Evolutionary conservation across 2,888 invertebrate species (phyloP).

Genomic region (Calephelis perditalis): DNA sequence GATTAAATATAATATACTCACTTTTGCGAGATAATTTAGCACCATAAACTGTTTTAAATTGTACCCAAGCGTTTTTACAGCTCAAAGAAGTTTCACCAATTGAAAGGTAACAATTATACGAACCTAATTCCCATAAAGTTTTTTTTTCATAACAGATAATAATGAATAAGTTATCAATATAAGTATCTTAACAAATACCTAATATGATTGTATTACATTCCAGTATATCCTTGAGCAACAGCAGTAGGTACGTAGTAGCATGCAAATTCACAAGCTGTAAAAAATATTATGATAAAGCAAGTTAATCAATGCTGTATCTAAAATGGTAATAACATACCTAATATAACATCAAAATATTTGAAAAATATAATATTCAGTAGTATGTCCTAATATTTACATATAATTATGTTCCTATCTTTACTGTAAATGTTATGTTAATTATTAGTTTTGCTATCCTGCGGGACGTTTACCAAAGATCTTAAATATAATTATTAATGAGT

Average conservation of each 20-base stretch:
- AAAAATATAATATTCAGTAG: no score
- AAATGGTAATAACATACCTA: no score
- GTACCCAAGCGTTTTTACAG: slow-evolving; percentile 4
- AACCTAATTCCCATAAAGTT: background rate
- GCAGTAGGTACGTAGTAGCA: background rate
- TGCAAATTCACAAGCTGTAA: slow-evolving; percentile 6
- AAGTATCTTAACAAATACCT: background rate
- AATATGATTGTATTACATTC: background rate
- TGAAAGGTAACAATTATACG: background rate
- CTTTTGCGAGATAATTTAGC: slow-evolving; percentile 1
- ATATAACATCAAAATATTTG: no score
- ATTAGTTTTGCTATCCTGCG: no score
- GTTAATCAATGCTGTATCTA: background rate
- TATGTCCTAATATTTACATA: no score
- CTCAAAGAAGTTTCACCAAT: background rate
- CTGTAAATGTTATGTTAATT: no score
- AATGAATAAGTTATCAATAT: no score
- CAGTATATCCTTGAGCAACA: background rate
- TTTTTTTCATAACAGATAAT: no score
- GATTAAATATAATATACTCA: slow-evolving; percentile 6
- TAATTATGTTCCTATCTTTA: no score
- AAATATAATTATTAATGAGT: no score
- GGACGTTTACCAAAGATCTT: no score
- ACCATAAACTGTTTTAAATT: slow-evolving; percentile 1
- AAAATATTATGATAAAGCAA: slow-evolving; percentile 1